phyloP scores from a whole-genome alignment of 2,113 vertebrate species.

The Puma concolor region DNA sequence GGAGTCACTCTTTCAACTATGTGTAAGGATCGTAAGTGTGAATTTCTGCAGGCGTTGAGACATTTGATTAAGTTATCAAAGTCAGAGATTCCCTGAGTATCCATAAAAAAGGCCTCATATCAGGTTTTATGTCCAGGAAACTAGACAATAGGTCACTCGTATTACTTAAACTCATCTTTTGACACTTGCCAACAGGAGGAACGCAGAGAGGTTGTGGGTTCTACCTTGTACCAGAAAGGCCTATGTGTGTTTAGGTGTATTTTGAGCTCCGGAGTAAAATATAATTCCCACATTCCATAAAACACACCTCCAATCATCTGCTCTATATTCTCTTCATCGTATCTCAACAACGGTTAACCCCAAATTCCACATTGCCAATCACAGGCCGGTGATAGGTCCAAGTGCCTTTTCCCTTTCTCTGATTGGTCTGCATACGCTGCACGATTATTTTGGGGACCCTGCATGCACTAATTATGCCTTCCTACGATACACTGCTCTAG shows the following conservation, averaged over 20 bases:
- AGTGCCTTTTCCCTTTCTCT: slow-evolving; percentile 48
- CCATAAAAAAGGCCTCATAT: neutral
- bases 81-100: neutral
- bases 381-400: slow-evolving; percentile 13
- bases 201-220: neutral
- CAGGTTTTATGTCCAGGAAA: neutral
- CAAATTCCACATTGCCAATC: slow-evolving; percentile 54
- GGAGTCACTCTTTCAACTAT: neutral
- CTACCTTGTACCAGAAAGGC: slow-evolving; percentile 7
- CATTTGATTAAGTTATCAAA: neutral
- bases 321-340: slow-evolving; percentile 9
- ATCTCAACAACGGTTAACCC: slow-evolving; percentile 62
- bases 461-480: slow-evolving; percentile 54
- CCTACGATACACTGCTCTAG: neutral
- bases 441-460: slow-evolving; percentile 59
- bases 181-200: neutral
- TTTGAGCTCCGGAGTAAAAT: slow-evolving; percentile 38
- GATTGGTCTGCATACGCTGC: neutral
- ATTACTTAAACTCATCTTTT: slow-evolving; percentile 9
- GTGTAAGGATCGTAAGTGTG: neutral
- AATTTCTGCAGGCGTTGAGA: neutral
- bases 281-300: slow-evolving; percentile 52
- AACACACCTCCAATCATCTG: slow-evolving; percentile 33
- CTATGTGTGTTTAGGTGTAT: neutral
- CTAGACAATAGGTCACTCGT: neutral